These are phyloP conservation scores for Beris chalybata DNA, from an alignment of 2,888 invertebrate genomes.

Conservation along the genomic window DNA sequence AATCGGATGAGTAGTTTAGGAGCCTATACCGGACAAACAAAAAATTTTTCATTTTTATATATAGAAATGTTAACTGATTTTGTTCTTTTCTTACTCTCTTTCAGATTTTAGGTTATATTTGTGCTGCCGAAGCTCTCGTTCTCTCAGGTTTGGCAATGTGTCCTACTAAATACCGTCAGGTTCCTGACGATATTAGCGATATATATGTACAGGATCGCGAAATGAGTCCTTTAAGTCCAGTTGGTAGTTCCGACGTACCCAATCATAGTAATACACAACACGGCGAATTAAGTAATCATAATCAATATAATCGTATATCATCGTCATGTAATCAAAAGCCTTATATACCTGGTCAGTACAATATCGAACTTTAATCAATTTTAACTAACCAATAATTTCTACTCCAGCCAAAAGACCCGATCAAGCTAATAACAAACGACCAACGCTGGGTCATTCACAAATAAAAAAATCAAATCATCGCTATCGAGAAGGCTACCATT, in stretches of 20 bases:
- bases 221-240: constrained; percentile 58
- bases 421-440: constrained; percentile 57
- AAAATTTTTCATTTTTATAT: not conserved
- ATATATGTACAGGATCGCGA: constrained; percentile 60
- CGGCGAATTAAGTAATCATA: constrained; percentile 55
- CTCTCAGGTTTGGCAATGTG: constrained; percentile 63
- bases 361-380: not conserved
- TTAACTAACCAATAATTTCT: not conserved
- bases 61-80: not conserved
- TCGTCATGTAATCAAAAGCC: constrained; percentile 58
- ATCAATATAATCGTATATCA: constrained; percentile 52
- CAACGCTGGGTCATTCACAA: constrained; percentile 57
- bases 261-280: constrained; percentile 46
- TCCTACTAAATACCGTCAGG: constrained; percentile 63
- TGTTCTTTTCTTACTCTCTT: constrained; percentile 39
- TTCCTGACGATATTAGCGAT: constrained; percentile 65
- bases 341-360: constrained; percentile 56
- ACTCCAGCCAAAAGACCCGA: constrained; percentile 56
- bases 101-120: constrained; percentile 66
- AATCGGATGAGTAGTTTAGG: too few relatives aligned
- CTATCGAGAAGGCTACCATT: constrained; percentile 58
- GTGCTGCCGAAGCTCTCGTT: constrained; percentile 63
- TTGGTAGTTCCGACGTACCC: constrained; percentile 54
- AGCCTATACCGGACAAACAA: too few relatives aligned
- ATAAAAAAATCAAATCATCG: constrained; percentile 56